Conservation (phyloP, 2,888 invertebrate genomes). For the Halictus ligatus region DNA sequence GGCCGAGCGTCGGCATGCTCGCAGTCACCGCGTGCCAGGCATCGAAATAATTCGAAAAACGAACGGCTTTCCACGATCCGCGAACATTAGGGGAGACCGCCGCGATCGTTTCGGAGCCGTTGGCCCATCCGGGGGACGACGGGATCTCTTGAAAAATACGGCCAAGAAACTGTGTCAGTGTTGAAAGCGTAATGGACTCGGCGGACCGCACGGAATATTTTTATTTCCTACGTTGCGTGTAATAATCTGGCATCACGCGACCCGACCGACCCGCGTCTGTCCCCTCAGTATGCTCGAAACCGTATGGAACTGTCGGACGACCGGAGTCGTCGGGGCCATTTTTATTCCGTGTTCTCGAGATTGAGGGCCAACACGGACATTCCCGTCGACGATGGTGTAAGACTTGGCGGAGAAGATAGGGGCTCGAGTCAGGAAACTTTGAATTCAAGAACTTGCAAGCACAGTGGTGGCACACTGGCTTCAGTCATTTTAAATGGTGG, state of each 20-base stretch:
- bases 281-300: background rate
- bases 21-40: constrained; percentile 25
- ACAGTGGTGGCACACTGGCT: background rate
- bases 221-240: constrained; percentile 21
- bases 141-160: constrained; percentile 12
- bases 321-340: background rate
- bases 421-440: background rate
- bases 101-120: background rate
- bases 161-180: constrained; percentile 53
- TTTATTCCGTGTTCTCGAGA: background rate
- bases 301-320: background rate
- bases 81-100: background rate
- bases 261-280: constrained; percentile 20
- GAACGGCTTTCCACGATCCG: background rate
- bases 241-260: constrained; percentile 57
- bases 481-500: background rate
- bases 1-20: background rate
- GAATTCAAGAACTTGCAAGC: background rate
- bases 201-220: constrained; percentile 43
- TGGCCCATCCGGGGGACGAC: background rate
- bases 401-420: background rate
- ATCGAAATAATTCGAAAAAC: constrained; percentile 30
- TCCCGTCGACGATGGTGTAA: background rate
- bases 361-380: background rate
- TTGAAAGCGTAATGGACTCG: constrained; percentile 41